Percentiles rank a stretch among this genome's conserved stretches.
Evolutionary conservation across 37 sponge, comb jelly and placozoan species (phyloP).

Genomic region (Halichondria panicea): DNA sequence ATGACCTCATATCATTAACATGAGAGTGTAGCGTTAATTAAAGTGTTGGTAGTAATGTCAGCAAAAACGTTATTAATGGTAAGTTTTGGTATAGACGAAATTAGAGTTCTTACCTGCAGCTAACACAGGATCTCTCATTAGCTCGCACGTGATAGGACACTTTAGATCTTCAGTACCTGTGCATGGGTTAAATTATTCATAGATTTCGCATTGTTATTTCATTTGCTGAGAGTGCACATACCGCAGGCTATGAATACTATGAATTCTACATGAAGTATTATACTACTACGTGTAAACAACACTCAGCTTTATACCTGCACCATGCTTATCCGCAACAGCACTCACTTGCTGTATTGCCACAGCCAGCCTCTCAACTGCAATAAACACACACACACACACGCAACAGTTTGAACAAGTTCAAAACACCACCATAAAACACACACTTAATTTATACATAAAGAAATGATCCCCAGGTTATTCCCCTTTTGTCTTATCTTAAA

Average conservation of each 20-base stretch:
- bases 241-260: too few species aligned
- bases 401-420: too few species aligned
- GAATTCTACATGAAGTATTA: neutral
- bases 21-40: too few species aligned
- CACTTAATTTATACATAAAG: neutral
- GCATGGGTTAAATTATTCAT: neutral
- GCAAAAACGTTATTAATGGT: too few species aligned
- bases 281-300: neutral
- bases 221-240: neutral
- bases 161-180: constrained; percentile 33
- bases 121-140: constrained; percentile 74
- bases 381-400: neutral
- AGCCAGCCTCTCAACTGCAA: neutral
- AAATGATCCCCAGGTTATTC: neutral
- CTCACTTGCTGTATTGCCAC: too few species aligned
- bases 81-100: too few species aligned
- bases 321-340: too few species aligned
- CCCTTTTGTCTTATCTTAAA: too few species aligned
- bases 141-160: constrained; percentile 73
- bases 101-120: constrained; percentile 57
- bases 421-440: too few species aligned
- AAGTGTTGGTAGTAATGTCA: too few species aligned
- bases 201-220: neutral
- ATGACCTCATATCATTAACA: too few species aligned
- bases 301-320: neutral